A percentile compares a stretch with the other conserved stretches of the same genome.
Conservation (phyloP, 2,797 vertebrate species). For the Galagoides demidoff region DNA sequence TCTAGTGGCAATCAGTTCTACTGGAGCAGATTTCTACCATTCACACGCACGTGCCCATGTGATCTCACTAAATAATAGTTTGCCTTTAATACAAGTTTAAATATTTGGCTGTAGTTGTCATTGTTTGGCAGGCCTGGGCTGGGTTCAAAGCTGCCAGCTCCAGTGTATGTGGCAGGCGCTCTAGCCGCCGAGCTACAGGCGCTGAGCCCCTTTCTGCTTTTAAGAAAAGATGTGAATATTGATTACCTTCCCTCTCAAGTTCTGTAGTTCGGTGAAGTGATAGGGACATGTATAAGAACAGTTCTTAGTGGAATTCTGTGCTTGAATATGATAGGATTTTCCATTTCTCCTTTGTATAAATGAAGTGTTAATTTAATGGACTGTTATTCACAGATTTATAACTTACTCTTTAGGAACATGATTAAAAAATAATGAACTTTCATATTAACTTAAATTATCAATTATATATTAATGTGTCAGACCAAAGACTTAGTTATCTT, state of each 20-base stretch:
- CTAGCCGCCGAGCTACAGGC: no score
- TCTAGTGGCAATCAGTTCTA: no score
- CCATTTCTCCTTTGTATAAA: constrained; percentile 46
- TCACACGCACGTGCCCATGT: background rate
- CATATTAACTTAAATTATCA: constrained; percentile 71
- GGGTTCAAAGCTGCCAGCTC: no score
- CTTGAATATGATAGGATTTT: background rate
- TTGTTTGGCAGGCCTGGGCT: no score
- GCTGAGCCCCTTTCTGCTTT: background rate
- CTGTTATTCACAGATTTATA: constrained; percentile 66
- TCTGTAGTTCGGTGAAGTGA: no score
- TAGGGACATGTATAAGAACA: background rate
- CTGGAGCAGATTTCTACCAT: background rate
- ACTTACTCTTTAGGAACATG: constrained; percentile 64
- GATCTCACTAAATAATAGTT: background rate
- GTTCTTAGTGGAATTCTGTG: background rate
- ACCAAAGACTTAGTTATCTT: constrained; percentile 65
- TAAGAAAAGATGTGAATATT: background rate
- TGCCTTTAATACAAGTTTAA: background rate
- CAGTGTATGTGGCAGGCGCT: no score
- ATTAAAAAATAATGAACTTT: constrained; percentile 76
- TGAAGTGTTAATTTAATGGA: constrained; percentile 63
- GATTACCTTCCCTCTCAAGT: background rate
- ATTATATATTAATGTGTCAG: constrained; percentile 67
- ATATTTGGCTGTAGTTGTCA: background rate